Percentiles rank a stretch among this genome's conserved stretches.
Evolutionary conservation across 2,113 vertebrate genomes (phyloP).

Genomic region (Anarhynchus alexandrinus): DNA sequence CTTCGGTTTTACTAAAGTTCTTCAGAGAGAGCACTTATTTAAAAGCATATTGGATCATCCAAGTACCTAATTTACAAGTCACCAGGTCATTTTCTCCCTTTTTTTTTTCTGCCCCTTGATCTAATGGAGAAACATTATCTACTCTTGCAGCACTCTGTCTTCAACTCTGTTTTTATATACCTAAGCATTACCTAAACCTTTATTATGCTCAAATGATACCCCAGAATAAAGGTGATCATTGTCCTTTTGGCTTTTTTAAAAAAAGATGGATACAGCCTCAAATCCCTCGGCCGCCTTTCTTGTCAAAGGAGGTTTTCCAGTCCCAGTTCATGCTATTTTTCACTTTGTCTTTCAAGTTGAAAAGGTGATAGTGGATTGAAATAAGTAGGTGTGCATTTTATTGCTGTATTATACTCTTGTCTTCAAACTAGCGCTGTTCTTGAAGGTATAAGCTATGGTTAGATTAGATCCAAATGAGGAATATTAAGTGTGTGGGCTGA

Average conservation of each 20-base stretch:
- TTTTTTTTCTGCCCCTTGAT: not conserved
- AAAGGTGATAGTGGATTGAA: not conserved
- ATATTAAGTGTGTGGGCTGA: not conserved
- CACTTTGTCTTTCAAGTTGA: not conserved
- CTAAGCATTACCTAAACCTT: not conserved
- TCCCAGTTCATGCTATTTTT: not conserved
- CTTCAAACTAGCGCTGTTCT: not conserved
- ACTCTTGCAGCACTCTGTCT: not conserved
- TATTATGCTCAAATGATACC: not conserved
- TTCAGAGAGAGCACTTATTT: not conserved
- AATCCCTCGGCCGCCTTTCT: not conserved
- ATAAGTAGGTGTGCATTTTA: not conserved
- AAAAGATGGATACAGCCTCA: not conserved
- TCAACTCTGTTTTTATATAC: not conserved
- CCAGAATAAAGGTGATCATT: not conserved
- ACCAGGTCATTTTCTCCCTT: not conserved
- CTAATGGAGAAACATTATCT: not conserved
- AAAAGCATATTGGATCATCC: not conserved
- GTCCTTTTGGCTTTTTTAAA: not conserved
- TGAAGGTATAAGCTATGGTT: not conserved
- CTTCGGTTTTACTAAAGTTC: not conserved
- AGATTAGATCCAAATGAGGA: not conserved
- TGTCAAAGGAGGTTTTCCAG: not conserved
- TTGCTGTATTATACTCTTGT: not conserved
- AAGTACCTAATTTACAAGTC: not conserved